A percentile compares a stretch with the other conserved stretches of the same genome.
Conservation (phyloP, 1,140 invertebrate species). For the Ctenoplectra terminalis region DNA sequence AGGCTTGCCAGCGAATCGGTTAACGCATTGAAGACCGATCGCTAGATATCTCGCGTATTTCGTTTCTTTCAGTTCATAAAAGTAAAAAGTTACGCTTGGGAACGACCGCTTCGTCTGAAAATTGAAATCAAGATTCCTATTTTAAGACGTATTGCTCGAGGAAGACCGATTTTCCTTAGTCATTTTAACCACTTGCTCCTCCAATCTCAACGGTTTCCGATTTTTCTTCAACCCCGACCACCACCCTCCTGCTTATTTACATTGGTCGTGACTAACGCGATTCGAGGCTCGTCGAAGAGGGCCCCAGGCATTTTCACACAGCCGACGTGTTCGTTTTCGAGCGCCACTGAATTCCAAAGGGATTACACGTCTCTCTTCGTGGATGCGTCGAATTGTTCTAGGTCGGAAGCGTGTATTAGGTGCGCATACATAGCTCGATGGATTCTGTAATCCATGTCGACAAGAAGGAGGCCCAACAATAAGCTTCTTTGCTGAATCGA, state of each 20-base stretch:
- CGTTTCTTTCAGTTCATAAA: too few relatives aligned
- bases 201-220: background rate
- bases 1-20: too few relatives aligned
- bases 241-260: background rate
- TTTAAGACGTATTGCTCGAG: background rate
- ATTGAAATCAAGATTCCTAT: too few relatives aligned
- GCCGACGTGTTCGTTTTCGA: background rate
- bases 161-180: background rate
- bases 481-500: too few relatives aligned
- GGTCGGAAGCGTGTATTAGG: background rate
- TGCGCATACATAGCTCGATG: too few relatives aligned
- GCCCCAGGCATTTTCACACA: background rate
- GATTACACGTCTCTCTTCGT: background rate
- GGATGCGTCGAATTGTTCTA: constrained; percentile 24
- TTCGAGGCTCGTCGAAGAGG: background rate
- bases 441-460: too few relatives aligned
- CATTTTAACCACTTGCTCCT: background rate
- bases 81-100: too few relatives aligned
- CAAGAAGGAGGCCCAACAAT: too few relatives aligned
- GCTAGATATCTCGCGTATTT: too few relatives aligned
- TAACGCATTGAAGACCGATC: too few relatives aligned
- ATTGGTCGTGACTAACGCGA: background rate
- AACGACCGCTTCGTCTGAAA: too few relatives aligned
- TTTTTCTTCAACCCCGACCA: background rate
- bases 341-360: constrained; percentile 25